Evolutionary conservation across 2,888 invertebrate genomes (phyloP).

Genomic region (Campoletis raptor): DNA sequence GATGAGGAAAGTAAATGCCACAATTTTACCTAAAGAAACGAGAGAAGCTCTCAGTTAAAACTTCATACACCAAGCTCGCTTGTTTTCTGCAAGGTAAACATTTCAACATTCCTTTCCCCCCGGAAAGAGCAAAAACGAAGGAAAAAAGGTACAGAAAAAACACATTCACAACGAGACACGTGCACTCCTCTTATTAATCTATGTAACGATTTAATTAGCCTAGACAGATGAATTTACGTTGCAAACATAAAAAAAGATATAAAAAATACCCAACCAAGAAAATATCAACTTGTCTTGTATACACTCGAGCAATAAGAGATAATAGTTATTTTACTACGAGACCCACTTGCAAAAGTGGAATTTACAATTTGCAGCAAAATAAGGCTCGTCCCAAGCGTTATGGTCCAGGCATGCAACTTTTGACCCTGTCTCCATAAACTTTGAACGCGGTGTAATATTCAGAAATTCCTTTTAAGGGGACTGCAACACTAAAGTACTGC

Average conservation of each 20-base stretch:
- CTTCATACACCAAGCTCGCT: conserved; percentile 11
- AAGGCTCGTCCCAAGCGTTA: conserved; percentile 6
- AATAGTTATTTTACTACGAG: conserved; percentile 32
- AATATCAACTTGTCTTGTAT: not conserved
- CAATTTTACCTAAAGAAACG: not conserved
- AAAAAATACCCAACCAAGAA: not conserved
- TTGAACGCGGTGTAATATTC: not conserved
- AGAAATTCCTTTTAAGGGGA: conserved; percentile 2
- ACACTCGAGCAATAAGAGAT: not conserved
- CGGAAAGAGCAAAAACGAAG: conserved; percentile 6
- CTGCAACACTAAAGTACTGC: not conserved
- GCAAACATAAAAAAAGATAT: not conserved
- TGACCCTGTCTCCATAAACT: conserved; percentile 41
- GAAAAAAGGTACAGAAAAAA: not conserved
- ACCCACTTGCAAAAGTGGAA: conserved; percentile 15
- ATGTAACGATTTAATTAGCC: conserved; percentile 45
- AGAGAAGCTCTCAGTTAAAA: conserved; percentile 1
- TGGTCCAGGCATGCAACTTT: conserved; percentile 32
- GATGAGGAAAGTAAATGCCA: not conserved
- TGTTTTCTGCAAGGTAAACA: conserved; percentile 38
- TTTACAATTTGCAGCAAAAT: conserved; percentile 20
- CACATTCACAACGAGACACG: conserved; percentile 7
- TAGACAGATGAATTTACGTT: conserved; percentile 10
- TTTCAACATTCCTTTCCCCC: conserved; percentile 37
- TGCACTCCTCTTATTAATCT: conserved; percentile 27